Evolutionary conservation across 2,113 vertebrate species (phyloP), one percentile per base, ranked within the genome.

Genomic region (Oreochromis aureus): DNA sequence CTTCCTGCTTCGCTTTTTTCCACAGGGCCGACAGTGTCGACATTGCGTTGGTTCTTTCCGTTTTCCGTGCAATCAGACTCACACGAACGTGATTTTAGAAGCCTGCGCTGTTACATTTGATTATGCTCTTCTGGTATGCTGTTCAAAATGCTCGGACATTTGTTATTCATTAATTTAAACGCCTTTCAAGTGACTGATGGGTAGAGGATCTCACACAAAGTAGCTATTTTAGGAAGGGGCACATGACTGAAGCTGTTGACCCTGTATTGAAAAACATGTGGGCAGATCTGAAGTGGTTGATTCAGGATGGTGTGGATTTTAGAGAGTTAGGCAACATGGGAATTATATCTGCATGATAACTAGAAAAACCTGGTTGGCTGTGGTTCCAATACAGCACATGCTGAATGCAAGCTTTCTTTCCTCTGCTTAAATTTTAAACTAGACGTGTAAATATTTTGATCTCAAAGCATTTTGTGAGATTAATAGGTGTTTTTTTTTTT

Each of bases 281-380:
- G 89, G 91, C 89, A 87, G 91, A 89, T 83, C 88, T 91, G 81
- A 91, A 89, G 86, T 84, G 88, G 76, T 81, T 88, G 88, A 89
- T 91, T 89, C 89, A 85, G 59, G 73, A 48, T 16, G 6, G 46
- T 82, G 85, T 61, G 80, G 54, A 81, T 85, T 78, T 84, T 76
- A 54, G 59, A 89, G 39, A 86, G 87, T 76, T 30, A 51, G 71
- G 44, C 16, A 76, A 76, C 24, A 79, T 2, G 46, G 73, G 46
- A 78, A 27, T 58, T 58, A 71, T 12, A 32, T 54, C 30, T 78
- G 46, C 73, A 78, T 13, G 73, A 78, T 16, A 22, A 80, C n/a
- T 54, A 73, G 10, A 46, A 71, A 30, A 84, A 27, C 32, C 10
- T 34, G 39, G 41, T 15, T 46, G 5, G 6, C 6, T 24, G 24